Evolutionary conservation across 2,113 vertebrate genomes (phyloP), one percentile per base, ranked within the genome.

Genomic region (Crocuta crocuta): DNA sequence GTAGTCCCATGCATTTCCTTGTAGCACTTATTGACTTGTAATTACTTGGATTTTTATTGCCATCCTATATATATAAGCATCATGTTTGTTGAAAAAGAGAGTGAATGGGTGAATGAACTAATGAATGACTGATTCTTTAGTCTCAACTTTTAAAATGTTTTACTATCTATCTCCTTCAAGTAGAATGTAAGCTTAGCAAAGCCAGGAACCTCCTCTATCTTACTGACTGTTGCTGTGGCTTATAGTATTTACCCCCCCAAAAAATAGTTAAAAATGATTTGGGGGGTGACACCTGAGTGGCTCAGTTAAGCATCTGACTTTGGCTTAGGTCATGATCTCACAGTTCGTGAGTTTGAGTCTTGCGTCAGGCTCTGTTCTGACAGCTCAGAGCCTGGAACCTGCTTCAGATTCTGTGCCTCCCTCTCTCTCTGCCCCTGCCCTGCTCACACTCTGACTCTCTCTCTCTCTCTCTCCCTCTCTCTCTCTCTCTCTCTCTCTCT

Each of bases 141-240:
- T 63, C 23, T 76, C 58, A 95, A 39, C 17, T 97, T 74, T 78
- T 74, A 19, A 65, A 97, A 74, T 63, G 3, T 4, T 43, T 81
- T 79, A 87, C 85, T 79, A 1, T 39, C 58, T 61, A 13, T 74
- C 74, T 89, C 43, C n/a, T 92, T 35, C 65, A 91, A 68, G 10
- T 43, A 83, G 61, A 80, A 31, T 95, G 12, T 55, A 66, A 96
- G 39, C 24, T 68, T 94, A 73, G 7, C 23, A 43, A 98, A 89
- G 39, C 58, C 76, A 89, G 33, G 17, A 85, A 31, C 21, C 26
- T 89, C 71, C 13, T 92, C 74, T 70, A 12, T 89, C 28, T 76
- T 79, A 95, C 81, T 92, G 33, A 70, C 31, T 58, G 7, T 13
- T 83, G 28, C 13, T 70, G 16, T 68, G 70, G 3, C 13, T 95